These are phyloP conservation scores for Phyto melanocephala DNA, from an alignment of 2,888 invertebrate genomes.

Conservation along the genomic window DNA sequence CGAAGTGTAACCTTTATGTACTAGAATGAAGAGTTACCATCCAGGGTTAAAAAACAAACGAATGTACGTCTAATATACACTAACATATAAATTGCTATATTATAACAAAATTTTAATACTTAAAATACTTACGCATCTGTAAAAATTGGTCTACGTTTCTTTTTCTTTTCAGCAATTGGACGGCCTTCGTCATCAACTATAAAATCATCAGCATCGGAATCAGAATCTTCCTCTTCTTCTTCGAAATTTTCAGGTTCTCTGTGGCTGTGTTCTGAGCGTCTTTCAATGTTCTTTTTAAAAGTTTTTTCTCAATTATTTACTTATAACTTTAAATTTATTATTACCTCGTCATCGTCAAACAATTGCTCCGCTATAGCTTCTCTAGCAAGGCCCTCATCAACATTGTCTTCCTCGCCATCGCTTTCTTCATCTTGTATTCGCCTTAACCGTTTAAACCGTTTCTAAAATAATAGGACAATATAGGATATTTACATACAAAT, in stretches of 20 bases:
- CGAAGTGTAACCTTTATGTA: too few species aligned
- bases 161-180: slow-evolving; percentile 90
- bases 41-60: too few species aligned
- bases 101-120: neutral
- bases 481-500: too few species aligned
- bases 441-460: slow-evolving; percentile 90
- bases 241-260: slow-evolving; percentile 81
- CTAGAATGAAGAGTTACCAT: too few species aligned
- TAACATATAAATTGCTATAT: neutral
- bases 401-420: slow-evolving; percentile 89
- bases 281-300: slow-evolving; percentile 85
- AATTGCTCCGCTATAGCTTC: slow-evolving; percentile 94
- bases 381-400: slow-evolving; percentile 88
- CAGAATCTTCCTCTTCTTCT: slow-evolving; percentile 89
- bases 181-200: slow-evolving; percentile 97
- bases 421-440: slow-evolving; percentile 94
- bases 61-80: too few species aligned
- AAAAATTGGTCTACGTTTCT: slow-evolving; percentile 89
- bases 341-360: slow-evolving; percentile 89
- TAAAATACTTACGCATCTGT: slow-evolving; percentile 88
- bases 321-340: neutral
- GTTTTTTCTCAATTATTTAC: neutral
- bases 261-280: slow-evolving; percentile 85
- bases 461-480: slow-evolving; percentile 79
- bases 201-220: slow-evolving; percentile 95